Evolutionary conservation across 2,797 vertebrate genomes (phyloP).

Genomic region (Lepilemur ruficaudatus): DNA sequence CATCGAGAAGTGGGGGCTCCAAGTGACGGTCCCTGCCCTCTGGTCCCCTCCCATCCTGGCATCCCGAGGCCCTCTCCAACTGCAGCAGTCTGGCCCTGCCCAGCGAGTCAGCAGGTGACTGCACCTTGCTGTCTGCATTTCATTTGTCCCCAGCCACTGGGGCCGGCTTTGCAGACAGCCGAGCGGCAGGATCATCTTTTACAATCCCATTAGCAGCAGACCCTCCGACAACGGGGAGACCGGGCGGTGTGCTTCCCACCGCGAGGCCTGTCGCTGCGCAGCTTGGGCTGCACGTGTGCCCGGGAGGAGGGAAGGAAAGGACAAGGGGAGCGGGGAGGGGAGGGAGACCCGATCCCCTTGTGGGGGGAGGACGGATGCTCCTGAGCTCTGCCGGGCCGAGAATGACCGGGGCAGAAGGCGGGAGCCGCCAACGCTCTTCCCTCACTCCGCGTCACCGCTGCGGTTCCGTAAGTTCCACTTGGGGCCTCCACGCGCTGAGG

Average conservation of each 20-base stretch:
- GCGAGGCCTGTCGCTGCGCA: rapidly evolving
- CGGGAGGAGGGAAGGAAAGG: background rate
- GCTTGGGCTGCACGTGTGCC: background rate
- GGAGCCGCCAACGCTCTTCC: background rate
- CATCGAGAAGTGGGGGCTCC: rapidly evolving
- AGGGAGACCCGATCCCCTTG: background rate
- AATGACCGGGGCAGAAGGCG: background rate
- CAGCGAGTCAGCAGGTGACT: background rate
- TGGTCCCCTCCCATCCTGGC: background rate
- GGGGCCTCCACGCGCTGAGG: background rate
- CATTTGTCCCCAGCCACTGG: background rate
- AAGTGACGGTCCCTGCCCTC: background rate
- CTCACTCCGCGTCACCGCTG: background rate
- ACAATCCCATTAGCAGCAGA: background rate
- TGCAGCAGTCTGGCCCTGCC: background rate
- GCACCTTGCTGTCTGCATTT: rapidly evolving
- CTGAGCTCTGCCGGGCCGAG: background rate
- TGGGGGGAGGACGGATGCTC: background rate
- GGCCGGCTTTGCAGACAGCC: background rate
- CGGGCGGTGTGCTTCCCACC: background rate
- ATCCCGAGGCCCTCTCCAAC: rapidly evolving
- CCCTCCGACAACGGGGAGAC: background rate
- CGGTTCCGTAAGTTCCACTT: background rate
- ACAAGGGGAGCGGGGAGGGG: too few species aligned
- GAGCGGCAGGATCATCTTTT: background rate